Base-by-base conservation (phyloP, 2,888 invertebrate genomes). In the Scaeva pyrastri region DNA sequence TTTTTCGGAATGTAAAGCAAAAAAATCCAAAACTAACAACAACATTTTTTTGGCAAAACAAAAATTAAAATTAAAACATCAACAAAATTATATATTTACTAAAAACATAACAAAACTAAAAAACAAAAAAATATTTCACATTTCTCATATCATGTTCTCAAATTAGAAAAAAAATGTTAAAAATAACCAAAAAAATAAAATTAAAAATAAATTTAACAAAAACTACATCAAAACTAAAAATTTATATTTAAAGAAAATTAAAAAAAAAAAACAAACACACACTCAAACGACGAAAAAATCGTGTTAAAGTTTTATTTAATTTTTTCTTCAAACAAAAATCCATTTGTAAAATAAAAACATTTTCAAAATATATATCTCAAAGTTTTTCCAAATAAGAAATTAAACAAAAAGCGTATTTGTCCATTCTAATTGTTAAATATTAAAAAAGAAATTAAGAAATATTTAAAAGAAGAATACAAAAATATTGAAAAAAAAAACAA, bases 81-180 rank as follows among this genome's bases (percentile, higher is more conserved):
- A 60, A 60, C 12, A 14, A 70, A 68, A 45, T 55, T 50, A 10
- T 56, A 58, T 62, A 45, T 62, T 73, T 45, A 45, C 2, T 39
- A 75, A 75, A 45, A 62, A n/a, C n/a, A n/a, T n/a, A 2, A 45
- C 7, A 36, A 73, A 82, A 76, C n/a, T n/a, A n/a, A n/a, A n/a
- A n/a, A n/a, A n/a, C n/a, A 56, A 71, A 79, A 72, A 79, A 79
- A 86, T 83, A 86, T 87, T 74, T 75, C 75, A 78, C 71, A 83
- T 83, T 82, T 87, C 71, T 87, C 83, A 83, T 82, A 75, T 83
- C 87, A 87, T 79, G 82, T 87, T 79, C 78, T 87, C 81, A 75
- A 82, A 70, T 83, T 75, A 58, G 58, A 75, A 83, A 55, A 82
- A 82, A 87, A 73, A 58, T 45, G 58, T 84, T 84, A 73, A 80